These are phyloP conservation scores for Caretta caretta DNA, from an alignment of 2,113 vertebrate genomes.

Conservation along the genomic window DNA sequence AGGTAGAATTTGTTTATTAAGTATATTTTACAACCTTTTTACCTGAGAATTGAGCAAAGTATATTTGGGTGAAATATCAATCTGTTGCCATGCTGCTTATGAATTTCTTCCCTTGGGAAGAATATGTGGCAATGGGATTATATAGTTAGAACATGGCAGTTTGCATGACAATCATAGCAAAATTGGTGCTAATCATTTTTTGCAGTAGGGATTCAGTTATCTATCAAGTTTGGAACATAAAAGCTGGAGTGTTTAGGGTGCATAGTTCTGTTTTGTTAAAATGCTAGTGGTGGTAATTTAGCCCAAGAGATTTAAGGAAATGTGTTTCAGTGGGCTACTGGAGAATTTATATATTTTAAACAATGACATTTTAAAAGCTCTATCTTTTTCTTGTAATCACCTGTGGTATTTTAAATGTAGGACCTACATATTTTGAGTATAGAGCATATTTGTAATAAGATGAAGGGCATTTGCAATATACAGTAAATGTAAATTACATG, in stretches of 20 bases:
- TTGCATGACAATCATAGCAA: constrained; percentile 2
- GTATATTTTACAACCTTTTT: neutral
- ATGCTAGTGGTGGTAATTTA: neutral
- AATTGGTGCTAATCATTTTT: neutral
- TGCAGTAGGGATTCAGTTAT: neutral
- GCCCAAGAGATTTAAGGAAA: neutral
- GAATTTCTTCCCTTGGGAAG: neutral
- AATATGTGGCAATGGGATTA: neutral
- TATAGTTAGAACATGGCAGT: neutral
- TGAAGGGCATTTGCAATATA: neutral
- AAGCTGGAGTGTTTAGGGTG: neutral
- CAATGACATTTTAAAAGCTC: neutral
- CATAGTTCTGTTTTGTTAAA: neutral
- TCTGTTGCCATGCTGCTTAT: neutral
- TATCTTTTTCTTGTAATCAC: neutral
- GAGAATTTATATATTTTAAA: neutral
- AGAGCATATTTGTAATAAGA: neutral
- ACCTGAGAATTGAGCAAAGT: neutral
- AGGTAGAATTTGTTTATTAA: neutral
- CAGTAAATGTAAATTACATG: neutral
- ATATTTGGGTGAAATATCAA: constrained; percentile 6
- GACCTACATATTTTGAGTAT: neutral
- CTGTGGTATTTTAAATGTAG: neutral
- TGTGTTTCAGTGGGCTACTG: neutral
- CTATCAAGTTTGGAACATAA: constrained; percentile 4